Conservation (phyloP, 2,888 invertebrate species). For the Aquatica leii region DNA sequence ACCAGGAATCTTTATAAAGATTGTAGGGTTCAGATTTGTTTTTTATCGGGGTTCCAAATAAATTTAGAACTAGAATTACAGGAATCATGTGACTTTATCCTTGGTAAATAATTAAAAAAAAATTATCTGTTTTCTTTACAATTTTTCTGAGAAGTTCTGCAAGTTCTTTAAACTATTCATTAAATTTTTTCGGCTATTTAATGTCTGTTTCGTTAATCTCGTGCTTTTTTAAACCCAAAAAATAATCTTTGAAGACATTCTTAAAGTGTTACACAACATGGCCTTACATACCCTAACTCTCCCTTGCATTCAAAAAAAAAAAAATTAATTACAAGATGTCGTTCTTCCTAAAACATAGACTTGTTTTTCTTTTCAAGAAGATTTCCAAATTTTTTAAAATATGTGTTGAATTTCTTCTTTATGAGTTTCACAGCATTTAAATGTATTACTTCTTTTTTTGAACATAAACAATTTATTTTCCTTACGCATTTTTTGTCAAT, state of each 20-base stretch:
- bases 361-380: too few relatives aligned
- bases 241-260: background rate
- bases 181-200: background rate
- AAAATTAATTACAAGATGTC: too few relatives aligned
- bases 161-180: too few relatives aligned
- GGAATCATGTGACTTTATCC: background rate
- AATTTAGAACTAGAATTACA: background rate
- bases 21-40: background rate
- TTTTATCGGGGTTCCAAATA: background rate
- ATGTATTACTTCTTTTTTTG: too few relatives aligned
- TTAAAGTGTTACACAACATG: background rate
- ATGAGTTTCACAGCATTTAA: too few relatives aligned
- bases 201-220: background rate
- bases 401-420: too few relatives aligned
- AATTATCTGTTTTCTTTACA: background rate
- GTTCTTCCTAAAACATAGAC: too few relatives aligned
- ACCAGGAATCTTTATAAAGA: background rate
- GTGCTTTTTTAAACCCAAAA: background rate
- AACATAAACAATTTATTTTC: too few relatives aligned
- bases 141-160: background rate
- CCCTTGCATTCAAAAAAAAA: too few relatives aligned
- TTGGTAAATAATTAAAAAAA: background rate
- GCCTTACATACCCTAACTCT: background rate
- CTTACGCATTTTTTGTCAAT: too few relatives aligned
- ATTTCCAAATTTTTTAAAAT: too few relatives aligned